Base-by-base conservation (phyloP, 2,797 vertebrate species). In the Dromococcyx pavoninus region DNA sequence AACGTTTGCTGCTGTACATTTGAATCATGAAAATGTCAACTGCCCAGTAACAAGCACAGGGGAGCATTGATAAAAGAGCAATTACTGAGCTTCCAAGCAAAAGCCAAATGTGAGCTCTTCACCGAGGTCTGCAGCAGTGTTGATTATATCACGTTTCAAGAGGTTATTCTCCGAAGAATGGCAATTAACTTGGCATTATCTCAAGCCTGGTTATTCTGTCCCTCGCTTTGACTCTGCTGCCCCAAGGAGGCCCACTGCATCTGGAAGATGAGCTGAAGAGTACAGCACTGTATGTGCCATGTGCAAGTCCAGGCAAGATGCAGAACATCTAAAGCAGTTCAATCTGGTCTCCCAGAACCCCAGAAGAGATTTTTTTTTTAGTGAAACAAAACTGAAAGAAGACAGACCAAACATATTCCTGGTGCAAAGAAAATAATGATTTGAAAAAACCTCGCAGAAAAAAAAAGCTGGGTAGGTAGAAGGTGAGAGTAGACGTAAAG, bases 131-230 rank as follows among this genome's bases (percentile, higher is more conserved):
- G 83, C 70, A 84, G 80, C 66, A 90, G 66, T 0, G 0, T 66
- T 95, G 90, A 94, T 67, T 84, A 3, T 84, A 95, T 76, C 83
- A 72, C 66, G 39, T 91, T 94, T 94, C 86, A 93, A 92, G 77
- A 73, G 85, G 87, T 74, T 94, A 92, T 70, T 89, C 88, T 76
- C 46, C 6, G 24, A 93, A 84, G 87, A 88, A 81, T n/a, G 27
- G 64, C 85, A 89, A 93, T 94, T 92, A 95, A 94, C 78, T 94
- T 9, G 5, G 13, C 80, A 89, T 94, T 78, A 91, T 88, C 56
- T 89, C 65, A 83, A 88, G 81, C 21, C 39, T 70, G 35, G 61
- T 41, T 80, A 60, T 62, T 89, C 50, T 78, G 76, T 61, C 58
- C 85, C 37, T 71, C 37, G 60, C 51, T 79, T n/a, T 79, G 67